Percentiles rank a stretch among this genome's conserved stretches.
Evolutionary conservation across 2,888 invertebrate species (phyloP).

Genomic region (Entomobrya proxima): DNA sequence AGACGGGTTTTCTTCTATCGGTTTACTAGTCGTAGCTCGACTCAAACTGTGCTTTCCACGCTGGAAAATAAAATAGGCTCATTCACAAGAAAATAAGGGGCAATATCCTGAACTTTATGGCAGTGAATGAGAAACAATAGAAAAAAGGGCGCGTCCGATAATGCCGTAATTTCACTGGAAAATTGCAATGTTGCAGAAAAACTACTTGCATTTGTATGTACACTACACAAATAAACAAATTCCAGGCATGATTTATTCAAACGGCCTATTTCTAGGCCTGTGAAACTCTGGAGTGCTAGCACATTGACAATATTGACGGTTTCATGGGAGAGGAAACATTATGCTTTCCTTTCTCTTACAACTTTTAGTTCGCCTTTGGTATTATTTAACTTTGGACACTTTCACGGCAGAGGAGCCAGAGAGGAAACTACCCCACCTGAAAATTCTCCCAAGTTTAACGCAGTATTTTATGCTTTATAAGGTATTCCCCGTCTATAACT

Average conservation of each 20-base stretch:
- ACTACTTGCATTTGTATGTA: neutral
- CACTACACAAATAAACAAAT: neutral
- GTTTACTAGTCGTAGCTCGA: neutral
- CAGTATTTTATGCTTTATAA: neutral
- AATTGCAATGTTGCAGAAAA: neutral
- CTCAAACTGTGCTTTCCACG: too few relatives aligned
- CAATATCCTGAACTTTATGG: constrained; percentile 27
- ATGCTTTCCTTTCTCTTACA: constrained; percentile 28
- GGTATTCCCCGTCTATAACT: neutral
- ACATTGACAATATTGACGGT: neutral
- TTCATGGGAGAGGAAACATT: constrained; percentile 14
- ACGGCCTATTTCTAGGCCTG: neutral
- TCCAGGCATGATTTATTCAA: neutral
- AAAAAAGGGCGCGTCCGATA: neutral
- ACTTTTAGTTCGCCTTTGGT: neutral
- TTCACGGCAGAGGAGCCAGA: neutral
- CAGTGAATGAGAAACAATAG: neutral
- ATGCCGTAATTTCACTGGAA: neutral
- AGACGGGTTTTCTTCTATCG: neutral
- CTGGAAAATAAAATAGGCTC: neutral
- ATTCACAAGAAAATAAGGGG: constrained; percentile 26
- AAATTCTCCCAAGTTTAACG: neutral
- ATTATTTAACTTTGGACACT: neutral
- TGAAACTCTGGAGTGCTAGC: neutral
- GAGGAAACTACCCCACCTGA: neutral